phyloP scores from a whole-genome alignment of 2,888 invertebrate species.

The Ennomos erosarius region DNA sequence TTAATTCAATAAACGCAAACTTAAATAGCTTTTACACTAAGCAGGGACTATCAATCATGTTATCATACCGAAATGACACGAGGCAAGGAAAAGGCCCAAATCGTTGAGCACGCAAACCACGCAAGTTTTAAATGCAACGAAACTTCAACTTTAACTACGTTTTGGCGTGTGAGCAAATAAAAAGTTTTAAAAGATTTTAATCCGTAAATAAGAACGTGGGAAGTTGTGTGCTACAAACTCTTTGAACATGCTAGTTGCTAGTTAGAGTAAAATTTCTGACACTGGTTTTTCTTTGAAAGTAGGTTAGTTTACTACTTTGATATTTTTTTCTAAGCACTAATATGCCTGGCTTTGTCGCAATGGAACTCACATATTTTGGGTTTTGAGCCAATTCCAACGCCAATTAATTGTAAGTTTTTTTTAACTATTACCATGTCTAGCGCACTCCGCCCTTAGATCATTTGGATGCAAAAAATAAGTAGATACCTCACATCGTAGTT shows the following conservation, averaged over 20 bases:
- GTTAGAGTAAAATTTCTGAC: conserved; percentile 8
- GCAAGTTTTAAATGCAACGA: conserved; percentile 52
- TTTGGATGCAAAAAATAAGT: too few relatives aligned
- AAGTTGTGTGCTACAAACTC: conserved; percentile 45
- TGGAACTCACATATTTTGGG: too few relatives aligned
- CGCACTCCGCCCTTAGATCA: too few relatives aligned
- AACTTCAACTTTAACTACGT: conserved; percentile 62
- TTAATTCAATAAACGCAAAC: conserved; percentile 20
- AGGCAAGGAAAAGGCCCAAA: conserved; percentile 30
- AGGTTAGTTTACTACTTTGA: too few relatives aligned
- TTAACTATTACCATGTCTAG: too few relatives aligned
- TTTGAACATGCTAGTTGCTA: conserved; percentile 40
- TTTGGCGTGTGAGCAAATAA: conserved; percentile 63
- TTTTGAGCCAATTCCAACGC: too few relatives aligned
- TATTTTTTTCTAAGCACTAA: too few relatives aligned
- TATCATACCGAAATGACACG: conserved; percentile 36
- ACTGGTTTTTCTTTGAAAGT: too few relatives aligned
- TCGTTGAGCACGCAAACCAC: conserved; percentile 52
- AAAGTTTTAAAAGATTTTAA: conserved; percentile 59
- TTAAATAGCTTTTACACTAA: conserved; percentile 15
- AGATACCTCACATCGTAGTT: too few relatives aligned
- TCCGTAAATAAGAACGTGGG: conserved; percentile 53
- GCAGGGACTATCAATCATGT: conserved; percentile 35
- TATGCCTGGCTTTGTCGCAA: too few relatives aligned
- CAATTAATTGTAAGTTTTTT: too few relatives aligned